Conservation (phyloP, 2,113 vertebrate species). For the Protobothrops mucrosquamatus region DNA sequence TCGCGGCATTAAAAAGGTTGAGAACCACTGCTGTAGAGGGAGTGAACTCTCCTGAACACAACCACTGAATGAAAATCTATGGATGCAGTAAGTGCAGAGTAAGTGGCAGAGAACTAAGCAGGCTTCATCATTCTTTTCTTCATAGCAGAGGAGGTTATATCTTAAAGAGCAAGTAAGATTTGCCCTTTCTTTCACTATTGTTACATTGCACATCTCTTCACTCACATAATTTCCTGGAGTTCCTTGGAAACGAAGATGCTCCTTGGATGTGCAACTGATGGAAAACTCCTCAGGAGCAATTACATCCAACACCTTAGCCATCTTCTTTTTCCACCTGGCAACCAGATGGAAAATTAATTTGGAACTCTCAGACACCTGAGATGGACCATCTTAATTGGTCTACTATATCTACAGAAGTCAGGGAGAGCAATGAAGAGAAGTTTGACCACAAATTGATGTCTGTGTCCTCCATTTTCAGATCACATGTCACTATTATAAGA, state of each 20-base stretch:
- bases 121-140: neutral
- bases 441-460: neutral
- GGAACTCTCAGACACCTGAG: neutral
- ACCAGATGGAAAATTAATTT: neutral
- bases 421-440: neutral
- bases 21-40: no score
- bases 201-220: neutral
- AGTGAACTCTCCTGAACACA: neutral
- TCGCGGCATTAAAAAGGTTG: no score
- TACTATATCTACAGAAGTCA: neutral
- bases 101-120: neutral
- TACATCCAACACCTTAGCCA: neutral
- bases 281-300: neutral
- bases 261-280: neutral
- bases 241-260: neutral
- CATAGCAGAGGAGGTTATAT: neutral
- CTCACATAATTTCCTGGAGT: neutral
- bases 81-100: neutral
- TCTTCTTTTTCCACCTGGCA: neutral
- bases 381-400: neutral
- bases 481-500: neutral
- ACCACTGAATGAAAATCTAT: neutral
- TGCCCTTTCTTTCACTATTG: neutral
- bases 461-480: neutral
- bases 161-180: neutral